A percentile compares a stretch with the other conserved stretches of the same genome.
Evolutionary conservation across 2,888 invertebrate species (phyloP).

Genomic region (Digitonthophagus gazella): DNA sequence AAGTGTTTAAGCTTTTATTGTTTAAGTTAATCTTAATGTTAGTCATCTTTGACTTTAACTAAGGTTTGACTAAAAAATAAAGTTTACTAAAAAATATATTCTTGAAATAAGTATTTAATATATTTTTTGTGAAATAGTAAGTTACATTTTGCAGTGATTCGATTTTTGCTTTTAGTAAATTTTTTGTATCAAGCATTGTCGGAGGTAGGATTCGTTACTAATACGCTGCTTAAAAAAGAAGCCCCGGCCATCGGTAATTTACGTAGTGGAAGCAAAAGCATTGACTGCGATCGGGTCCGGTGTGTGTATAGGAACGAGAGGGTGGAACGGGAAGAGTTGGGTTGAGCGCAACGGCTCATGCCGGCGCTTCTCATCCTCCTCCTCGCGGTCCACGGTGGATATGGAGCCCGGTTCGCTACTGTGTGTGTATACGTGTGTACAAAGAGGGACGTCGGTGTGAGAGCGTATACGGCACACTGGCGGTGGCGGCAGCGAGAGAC

Average conservation of each 20-base stretch:
- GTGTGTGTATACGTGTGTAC: conserved; percentile 8
- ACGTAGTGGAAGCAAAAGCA: background rate
- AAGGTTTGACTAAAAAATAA: no score
- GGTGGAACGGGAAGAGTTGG: background rate
- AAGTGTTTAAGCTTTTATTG: no score
- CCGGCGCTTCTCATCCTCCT: background rate
- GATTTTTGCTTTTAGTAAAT: background rate
- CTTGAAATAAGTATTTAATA: no score
- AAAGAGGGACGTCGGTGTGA: conserved; percentile 13
- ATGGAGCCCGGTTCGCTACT: background rate
- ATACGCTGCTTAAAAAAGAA: background rate
- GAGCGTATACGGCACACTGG: conserved; percentile 19
- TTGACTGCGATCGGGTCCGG: background rate
- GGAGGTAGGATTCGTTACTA: background rate
- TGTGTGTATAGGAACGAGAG: background rate
- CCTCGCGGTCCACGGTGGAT: background rate
- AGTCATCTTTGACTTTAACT: no score
- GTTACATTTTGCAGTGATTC: background rate
- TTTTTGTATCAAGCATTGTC: background rate
- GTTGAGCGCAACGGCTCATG: background rate
- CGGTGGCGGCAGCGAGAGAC: conserved; percentile 35
- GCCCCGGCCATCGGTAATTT: background rate
- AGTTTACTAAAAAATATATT: no score
- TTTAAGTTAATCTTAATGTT: no score
- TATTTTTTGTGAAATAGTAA: no score